Base-by-base conservation (phyloP, 2,888 invertebrate species). In the Cephus pulcher region DNA sequence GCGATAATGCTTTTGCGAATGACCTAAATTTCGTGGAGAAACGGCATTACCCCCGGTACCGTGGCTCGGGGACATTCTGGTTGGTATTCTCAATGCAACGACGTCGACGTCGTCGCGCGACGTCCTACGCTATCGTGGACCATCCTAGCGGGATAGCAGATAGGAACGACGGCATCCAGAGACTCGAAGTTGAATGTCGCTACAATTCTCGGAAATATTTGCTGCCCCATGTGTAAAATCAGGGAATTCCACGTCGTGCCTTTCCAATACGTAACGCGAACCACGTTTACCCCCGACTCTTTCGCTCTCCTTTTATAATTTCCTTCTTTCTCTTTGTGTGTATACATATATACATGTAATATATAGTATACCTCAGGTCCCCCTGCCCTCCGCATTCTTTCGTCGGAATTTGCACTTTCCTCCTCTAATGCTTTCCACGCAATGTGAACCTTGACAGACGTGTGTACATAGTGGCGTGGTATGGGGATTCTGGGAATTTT, bases 1-100 rank as follows among this genome's bases (percentile, higher is more conserved):
- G 80, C 77, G 85, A 83, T 88, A 88, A 89, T 87, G 89, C 88
- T 89, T 90, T 89, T 89, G 88, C 87, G 89, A 89, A 87, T 83
- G 87, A 84, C 82, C 83, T 80, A 75, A 84, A 83, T 79, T 76
- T 82, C 82, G 83, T 77, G 81, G 83, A 86, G 88, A 87, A 89
- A 87, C 80, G 82, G 84, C 83, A 84, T 87, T 87, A 86, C 82
- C 82, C 78, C 80, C 78, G 83, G 84, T 80, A 81, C 23, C 56
- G 23, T 56, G 56, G 9, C 56, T 56, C 77, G 70, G 79, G 82
- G 83, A 85, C 80, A 81, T 80, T 81, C 80, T 86, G 83, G 84
- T 84, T 85, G 81, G 82, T 87, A 87, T 86, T 86, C 86, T 80
- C 56, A 23, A 56, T 23, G 56, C 56, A 56, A 56, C 56, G 56